Percentiles rank a stretch among this genome's conserved stretches.
Conservation (phyloP, 2,888 invertebrate species). For the Frankliniella fusca region DNA sequence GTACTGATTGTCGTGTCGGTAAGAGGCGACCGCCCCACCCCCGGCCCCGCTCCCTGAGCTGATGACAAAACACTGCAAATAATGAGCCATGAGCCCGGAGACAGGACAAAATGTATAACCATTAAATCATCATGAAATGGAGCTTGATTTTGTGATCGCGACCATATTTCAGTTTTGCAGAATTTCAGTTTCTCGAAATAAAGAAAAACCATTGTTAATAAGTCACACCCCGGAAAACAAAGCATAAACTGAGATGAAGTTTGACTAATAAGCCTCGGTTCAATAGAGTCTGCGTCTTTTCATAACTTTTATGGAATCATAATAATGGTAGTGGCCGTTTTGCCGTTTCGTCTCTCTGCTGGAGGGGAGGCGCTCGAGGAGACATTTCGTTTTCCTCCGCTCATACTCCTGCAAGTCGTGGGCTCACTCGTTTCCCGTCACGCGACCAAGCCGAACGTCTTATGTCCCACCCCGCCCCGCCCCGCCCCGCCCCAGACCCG, state of each 20-base stretch:
- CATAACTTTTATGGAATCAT: too few species aligned
- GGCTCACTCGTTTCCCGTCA: not conserved
- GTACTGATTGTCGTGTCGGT: too few species aligned
- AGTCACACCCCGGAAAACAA: not conserved
- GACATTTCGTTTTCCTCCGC: not conserved
- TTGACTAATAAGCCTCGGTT: too few species aligned
- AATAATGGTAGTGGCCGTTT: not conserved
- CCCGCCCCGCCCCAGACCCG: not conserved
- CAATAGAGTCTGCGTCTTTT: too few species aligned
- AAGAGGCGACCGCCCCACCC: too few species aligned
- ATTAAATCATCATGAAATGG: not conserved
- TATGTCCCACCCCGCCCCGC: not conserved
- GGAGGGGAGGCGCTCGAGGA: not conserved
- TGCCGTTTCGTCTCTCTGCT: too few species aligned
- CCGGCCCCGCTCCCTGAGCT: too few species aligned
- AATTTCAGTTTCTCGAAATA: too few species aligned
- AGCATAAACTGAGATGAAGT: too few species aligned
- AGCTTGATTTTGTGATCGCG: too few species aligned
- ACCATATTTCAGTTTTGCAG: too few species aligned
- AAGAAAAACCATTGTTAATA: not conserved
- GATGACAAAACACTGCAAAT: not conserved
- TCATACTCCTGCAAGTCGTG: not conserved
- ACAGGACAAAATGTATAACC: not conserved
- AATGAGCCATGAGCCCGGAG: not conserved
- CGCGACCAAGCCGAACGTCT: too few species aligned